Evolutionary conservation across 2,888 invertebrate genomes (phyloP).

Genomic region (Andrena flavipes): DNA sequence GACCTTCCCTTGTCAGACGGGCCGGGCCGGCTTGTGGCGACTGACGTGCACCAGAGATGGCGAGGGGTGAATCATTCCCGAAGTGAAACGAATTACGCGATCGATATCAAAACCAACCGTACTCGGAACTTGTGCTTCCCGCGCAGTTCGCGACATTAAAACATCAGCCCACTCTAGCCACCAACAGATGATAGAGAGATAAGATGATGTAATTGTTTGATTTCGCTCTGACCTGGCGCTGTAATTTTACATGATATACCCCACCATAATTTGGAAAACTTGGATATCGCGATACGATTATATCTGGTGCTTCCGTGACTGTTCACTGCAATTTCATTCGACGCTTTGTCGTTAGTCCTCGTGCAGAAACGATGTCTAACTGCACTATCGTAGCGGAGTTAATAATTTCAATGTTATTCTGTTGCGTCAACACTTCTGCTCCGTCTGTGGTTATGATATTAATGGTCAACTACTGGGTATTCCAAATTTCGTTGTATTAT

Average conservation of each 20-base stretch:
- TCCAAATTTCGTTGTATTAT: too few species aligned
- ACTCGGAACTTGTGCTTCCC: constrained; percentile 15
- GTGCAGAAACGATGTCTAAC: not conserved
- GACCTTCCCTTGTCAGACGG: not conserved
- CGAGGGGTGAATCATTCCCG: constrained; percentile 76
- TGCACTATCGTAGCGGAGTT: too few species aligned
- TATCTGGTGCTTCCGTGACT: not conserved
- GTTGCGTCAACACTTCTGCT: too few species aligned
- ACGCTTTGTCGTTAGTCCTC: not conserved
- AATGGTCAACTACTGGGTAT: too few species aligned
- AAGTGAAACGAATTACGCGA: constrained; percentile 68
- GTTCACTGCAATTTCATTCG: not conserved
- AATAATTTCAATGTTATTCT: too few species aligned
- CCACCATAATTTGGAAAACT: not conserved
- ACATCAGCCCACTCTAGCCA: not conserved
- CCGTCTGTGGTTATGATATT: too few species aligned
- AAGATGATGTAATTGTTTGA: constrained; percentile 15
- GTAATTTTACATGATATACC: not conserved
- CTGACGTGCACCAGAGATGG: constrained; percentile 5
- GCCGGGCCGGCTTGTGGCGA: not conserved
- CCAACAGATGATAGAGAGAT: constrained; percentile 41
- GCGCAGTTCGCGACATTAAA: constrained; percentile 29
- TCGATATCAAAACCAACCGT: constrained; percentile 68
- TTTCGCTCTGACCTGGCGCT: not conserved
- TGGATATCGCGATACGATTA: not conserved